These are phyloP conservation scores for Scaptomyza polygonia DNA, from an alignment of 2,888 invertebrate genomes.

Conservation along the genomic window DNA sequence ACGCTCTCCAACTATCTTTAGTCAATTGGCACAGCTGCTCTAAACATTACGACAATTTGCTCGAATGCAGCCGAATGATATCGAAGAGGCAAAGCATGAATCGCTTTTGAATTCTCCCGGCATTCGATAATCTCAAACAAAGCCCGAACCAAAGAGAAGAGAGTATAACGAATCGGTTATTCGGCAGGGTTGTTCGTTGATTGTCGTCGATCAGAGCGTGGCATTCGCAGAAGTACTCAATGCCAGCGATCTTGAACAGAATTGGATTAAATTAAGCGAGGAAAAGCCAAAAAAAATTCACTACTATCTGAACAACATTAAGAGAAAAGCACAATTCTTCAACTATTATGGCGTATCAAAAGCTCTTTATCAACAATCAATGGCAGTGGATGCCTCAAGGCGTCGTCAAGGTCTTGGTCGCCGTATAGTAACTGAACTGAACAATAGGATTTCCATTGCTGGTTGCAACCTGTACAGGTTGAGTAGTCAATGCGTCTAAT, in stretches of 20 bases:
- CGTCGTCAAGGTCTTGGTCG: conserved; percentile 66
- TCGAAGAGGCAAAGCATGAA: conserved; percentile 36
- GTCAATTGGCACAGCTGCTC: conserved; percentile 20
- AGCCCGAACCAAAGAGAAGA: neutral
- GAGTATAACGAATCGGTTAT: conserved; percentile 26
- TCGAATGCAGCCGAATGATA: conserved; percentile 37
- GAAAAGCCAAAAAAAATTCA: conserved; percentile 46
- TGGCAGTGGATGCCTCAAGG: conserved; percentile 47
- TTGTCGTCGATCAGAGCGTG: conserved; percentile 43
- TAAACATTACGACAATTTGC: conserved; percentile 33
- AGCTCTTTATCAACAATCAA: conserved; percentile 56
- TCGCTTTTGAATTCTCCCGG: conserved; percentile 46
- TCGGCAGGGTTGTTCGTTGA: conserved; percentile 47
- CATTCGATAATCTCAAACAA: neutral
- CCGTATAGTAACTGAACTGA: conserved; percentile 57
- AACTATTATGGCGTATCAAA: conserved; percentile 39
- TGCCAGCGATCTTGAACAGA: conserved; percentile 39
- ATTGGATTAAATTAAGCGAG: conserved; percentile 19
- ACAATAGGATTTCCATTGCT: conserved; percentile 59
- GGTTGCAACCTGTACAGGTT: conserved; percentile 70
- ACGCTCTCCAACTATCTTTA: conserved; percentile 56
- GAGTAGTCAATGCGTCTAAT: conserved; percentile 65
- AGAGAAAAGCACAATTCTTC: conserved; percentile 61
- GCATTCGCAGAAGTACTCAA: conserved; percentile 26
- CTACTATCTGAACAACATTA: conserved; percentile 61